These are phyloP conservation scores for Leptoteleia sp. DNA, from an alignment of 1,140 invertebrate species.

Conservation along the genomic window DNA sequence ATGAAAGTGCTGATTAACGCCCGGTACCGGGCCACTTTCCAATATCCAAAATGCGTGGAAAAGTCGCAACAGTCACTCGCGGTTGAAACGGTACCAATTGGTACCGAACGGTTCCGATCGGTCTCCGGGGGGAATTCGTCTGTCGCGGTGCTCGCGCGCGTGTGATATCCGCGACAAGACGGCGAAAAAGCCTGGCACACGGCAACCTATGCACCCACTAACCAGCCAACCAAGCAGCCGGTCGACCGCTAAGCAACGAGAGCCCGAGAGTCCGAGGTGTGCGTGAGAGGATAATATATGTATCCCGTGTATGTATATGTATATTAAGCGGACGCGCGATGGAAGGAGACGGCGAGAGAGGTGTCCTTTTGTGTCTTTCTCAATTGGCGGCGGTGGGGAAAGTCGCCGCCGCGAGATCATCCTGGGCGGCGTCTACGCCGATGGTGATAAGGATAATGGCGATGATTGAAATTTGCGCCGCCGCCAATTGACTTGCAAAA, in stretches of 20 bases:
- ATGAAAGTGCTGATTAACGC: no score
- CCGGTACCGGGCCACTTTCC: no score
- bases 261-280: slow-evolving; percentile 69
- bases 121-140: slow-evolving; percentile 26
- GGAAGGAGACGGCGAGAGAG: slow-evolving; percentile 70
- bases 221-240: slow-evolving; percentile 66
- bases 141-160: slow-evolving; percentile 48
- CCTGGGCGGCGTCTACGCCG: slow-evolving; percentile 56
- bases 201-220: slow-evolving; percentile 77
- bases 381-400: slow-evolving; percentile 49
- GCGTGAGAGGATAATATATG: slow-evolving; percentile 75
- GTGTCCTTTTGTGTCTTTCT: slow-evolving; percentile 68
- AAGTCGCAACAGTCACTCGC: no score
- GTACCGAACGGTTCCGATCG: neutral
- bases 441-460: slow-evolving; percentile 58
- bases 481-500: slow-evolving; percentile 39
- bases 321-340: slow-evolving; percentile 73
- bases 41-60: no score
- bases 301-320: slow-evolving; percentile 65
- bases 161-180: slow-evolving; percentile 58
- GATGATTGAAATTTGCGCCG: slow-evolving; percentile 50
- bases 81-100: slow-evolving; percentile 21
- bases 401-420: slow-evolving; percentile 40
- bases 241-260: slow-evolving; percentile 56
- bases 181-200: slow-evolving; percentile 63